These are phyloP conservation scores for human (Homo sapiens) DNA, from an alignment of 2,113 vertebrate genomes.

Conservation along the genomic window DNA sequence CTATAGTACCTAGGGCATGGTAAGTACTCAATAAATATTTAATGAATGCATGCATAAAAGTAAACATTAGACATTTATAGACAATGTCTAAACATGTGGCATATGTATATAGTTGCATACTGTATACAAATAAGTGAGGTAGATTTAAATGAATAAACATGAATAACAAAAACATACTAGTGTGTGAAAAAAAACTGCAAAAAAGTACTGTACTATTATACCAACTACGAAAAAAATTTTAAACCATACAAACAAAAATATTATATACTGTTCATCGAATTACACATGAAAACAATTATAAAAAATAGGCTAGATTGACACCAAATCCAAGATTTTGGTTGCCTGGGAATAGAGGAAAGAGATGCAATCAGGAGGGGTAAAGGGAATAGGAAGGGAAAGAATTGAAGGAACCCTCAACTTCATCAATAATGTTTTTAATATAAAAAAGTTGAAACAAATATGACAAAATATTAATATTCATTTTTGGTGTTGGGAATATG, in stretches of 20 bases:
- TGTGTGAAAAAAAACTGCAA: conserved; percentile 15
- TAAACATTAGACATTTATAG: not conserved
- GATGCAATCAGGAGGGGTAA: fast-evolving
- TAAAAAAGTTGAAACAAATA: not conserved
- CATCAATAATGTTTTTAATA: not conserved
- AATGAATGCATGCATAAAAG: conserved; percentile 2
- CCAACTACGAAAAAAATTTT: not conserved
- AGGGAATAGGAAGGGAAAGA: not conserved
- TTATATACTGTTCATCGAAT: not conserved
- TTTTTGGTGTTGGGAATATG: not conserved
- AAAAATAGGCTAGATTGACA: not conserved
- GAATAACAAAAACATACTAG: not conserved
- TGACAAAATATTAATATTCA: not conserved
- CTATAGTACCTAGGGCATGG: not conserved
- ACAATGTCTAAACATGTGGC: not conserved
- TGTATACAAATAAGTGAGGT: not conserved
- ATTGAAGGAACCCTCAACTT: not conserved
- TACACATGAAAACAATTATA: not conserved
- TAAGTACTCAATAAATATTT: not conserved
- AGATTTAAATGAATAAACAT: not conserved
- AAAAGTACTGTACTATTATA: not conserved
- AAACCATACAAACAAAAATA: not conserved
- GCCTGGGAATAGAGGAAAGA: not conserved
- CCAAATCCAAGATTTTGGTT: not conserved
- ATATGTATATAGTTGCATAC: not conserved